Conservation (phyloP, 37 sponge, comb jelly and placozoan species). For the Oopsacas minuta region DNA sequence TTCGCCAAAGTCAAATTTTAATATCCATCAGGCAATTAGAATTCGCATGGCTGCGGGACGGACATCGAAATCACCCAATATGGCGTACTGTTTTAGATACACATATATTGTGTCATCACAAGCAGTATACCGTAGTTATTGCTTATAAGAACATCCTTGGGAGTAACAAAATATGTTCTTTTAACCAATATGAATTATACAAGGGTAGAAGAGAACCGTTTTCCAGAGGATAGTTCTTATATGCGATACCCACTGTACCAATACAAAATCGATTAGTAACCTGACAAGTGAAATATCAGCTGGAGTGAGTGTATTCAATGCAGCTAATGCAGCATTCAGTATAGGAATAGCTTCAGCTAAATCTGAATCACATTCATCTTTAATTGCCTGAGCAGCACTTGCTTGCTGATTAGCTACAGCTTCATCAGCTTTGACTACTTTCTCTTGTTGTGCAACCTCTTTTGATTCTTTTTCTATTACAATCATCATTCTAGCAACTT, state of each 20-base stretch:
- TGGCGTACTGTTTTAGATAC: no score
- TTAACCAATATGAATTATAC: neutral
- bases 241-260: neutral
- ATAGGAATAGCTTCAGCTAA: conserved; percentile 90
- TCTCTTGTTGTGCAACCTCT: conserved; percentile 86
- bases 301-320: conserved; percentile 82
- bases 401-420: conserved; percentile 93
- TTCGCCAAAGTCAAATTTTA: no score
- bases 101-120: no score
- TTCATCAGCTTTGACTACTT: conserved; percentile 87
- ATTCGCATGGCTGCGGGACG: no score
- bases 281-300: conserved; percentile 27
- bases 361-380: conserved; percentile 96
- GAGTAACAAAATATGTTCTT: neutral
- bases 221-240: neutral
- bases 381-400: conserved; percentile 85
- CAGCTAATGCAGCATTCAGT: conserved; percentile 78
- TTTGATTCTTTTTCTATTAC: conserved; percentile 88
- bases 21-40: no score
- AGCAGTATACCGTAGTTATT: no score
- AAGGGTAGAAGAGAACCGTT: neutral
- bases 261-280: neutral
- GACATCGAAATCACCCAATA: no score
- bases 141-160: neutral
- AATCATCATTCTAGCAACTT: conserved; percentile 84